Percentiles rank a stretch among this genome's conserved stretches.
These are phyloP conservation scores for Ictalurus punctatus DNA, from an alignment of 2,113 vertebrate species.

Conservation along the genomic window DNA sequence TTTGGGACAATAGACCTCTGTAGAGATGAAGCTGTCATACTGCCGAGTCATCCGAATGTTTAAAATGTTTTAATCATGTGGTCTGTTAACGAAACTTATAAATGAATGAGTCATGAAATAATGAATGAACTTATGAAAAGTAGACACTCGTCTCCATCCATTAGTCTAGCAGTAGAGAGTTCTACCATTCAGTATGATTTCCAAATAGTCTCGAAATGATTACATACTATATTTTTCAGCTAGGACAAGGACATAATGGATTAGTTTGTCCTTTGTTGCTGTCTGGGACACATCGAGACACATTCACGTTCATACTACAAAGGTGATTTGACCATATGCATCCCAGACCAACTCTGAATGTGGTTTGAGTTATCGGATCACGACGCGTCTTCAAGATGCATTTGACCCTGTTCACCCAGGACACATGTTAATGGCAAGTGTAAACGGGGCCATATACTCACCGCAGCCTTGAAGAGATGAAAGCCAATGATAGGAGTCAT, in stretches of 20 bases:
- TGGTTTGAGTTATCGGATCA: neutral
- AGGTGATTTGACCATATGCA: neutral
- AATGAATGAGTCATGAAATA: neutral
- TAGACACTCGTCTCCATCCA: neutral
- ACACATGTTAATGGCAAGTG: neutral
- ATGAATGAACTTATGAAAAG: neutral
- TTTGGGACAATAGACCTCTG: neutral
- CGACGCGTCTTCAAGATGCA: neutral
- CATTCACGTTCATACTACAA: neutral
- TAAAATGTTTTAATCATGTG: neutral
- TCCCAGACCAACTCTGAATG: neutral
- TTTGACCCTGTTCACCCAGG: neutral
- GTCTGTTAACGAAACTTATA: neutral
- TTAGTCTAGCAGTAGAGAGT: neutral
- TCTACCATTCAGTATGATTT: neutral
- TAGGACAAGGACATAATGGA: neutral
- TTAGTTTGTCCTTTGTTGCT: neutral
- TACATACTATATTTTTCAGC: neutral
- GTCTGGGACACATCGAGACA: neutral
- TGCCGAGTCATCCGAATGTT: neutral
- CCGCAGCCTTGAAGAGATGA: neutral
- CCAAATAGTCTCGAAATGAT: neutral
- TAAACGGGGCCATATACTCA: neutral
- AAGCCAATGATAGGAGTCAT: neutral
- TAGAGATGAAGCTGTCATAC: neutral